Conservation (phyloP, 2,113 vertebrate genomes). For the Mus spicilegus region DNA sequence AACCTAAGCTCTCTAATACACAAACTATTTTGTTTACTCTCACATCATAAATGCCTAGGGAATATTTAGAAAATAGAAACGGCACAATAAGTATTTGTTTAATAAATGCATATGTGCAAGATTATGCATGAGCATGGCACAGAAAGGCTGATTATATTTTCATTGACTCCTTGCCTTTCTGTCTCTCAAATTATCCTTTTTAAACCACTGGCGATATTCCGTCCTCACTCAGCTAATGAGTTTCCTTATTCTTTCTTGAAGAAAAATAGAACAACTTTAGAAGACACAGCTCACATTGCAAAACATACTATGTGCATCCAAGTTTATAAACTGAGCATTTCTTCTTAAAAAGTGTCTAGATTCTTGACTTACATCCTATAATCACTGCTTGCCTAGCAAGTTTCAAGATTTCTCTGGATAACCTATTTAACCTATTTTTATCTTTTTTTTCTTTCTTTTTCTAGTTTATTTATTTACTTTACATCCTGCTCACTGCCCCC, state of each 20-base stretch:
- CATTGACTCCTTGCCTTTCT: neutral
- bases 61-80: neutral
- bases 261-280: constrained; percentile 25
- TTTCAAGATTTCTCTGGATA: neutral
- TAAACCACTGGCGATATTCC: neutral
- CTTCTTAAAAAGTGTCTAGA: neutral
- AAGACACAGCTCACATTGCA: neutral
- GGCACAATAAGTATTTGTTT: neutral
- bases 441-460: neutral
- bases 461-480: too few relatives aligned
- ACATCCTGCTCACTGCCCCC: too few relatives aligned
- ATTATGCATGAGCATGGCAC: neutral
- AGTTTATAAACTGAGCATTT: neutral
- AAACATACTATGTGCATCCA: neutral
- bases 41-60: neutral
- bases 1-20: neutral
- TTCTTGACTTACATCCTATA: neutral
- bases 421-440: neutral
- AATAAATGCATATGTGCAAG: neutral
- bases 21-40: neutral
- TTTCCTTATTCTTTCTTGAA: neutral
- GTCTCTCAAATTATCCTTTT: neutral
- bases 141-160: neutral
- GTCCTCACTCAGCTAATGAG: neutral
- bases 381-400: neutral